phyloP scores from a whole-genome alignment of 2,888 invertebrate genomes.

The Phytoseiulus persimilis region DNA sequence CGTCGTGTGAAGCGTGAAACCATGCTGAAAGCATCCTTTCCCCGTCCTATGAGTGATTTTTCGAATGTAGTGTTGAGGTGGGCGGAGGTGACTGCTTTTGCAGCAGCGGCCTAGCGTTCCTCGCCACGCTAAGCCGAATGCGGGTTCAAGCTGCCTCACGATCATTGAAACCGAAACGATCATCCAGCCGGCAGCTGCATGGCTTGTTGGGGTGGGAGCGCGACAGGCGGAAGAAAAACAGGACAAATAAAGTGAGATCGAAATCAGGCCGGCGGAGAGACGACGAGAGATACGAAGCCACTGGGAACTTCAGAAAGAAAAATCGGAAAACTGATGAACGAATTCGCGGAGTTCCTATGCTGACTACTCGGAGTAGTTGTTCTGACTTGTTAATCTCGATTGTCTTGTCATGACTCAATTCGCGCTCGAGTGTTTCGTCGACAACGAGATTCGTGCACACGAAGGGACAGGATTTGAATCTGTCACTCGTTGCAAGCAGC shows the following conservation, averaged over 20 bases:
- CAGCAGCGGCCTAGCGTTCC: background rate
- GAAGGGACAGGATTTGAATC: background rate
- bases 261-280: background rate
- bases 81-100: background rate
- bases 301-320: background rate
- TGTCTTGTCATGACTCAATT: background rate
- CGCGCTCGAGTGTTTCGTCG: background rate
- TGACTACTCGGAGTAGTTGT: background rate
- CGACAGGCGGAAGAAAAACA: background rate
- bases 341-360: background rate
- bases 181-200: background rate
- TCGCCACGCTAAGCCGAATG: background rate
- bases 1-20: background rate
- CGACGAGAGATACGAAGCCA: background rate
- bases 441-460: background rate
- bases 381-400: background rate
- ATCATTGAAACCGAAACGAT: background rate
- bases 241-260: background rate
- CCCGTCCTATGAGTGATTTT: background rate
- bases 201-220: background rate
- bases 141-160: background rate
- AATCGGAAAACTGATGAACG: background rate
- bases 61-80: background rate
- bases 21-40: background rate
- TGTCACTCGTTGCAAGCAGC: background rate